Evolutionary conservation across 2,888 invertebrate genomes (phyloP), one percentile per base, ranked within the genome.

Genomic region (Cylloceria caligata): DNA sequence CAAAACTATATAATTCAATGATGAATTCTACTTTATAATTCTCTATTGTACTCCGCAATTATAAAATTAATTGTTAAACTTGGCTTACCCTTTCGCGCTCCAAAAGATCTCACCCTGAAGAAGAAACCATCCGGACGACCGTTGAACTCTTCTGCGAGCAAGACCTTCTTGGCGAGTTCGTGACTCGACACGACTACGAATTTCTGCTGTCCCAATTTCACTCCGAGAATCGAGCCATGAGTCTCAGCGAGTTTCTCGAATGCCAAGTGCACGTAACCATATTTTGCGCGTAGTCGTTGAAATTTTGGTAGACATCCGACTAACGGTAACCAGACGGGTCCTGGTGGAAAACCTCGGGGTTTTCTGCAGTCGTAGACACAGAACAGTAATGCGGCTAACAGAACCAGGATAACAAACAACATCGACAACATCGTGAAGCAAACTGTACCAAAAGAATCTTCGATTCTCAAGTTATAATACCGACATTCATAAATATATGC

Each of bases 81-180:
- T 7, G 19, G 6, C 69, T 90, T 90, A 96, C 96, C 96, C 84
- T 94, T 92, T 91, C 95, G 93, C 90, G 95, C 94, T 16, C 96
- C 96, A 82, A 96, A 95, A 30, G 96, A 94, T 75, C 96, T 93
- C 78, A 96, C 91, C 83, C 94, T 93, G 86, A 96, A 94, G 88
- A 96, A 95, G 89, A 96, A 96, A 34, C 95, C 96, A 85, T 96
- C 94, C 0, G 96, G 96, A 78, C 96, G 93, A 0, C 96, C 96
- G 87, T 96, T 95, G 86, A 96, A 96, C 80, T 95, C 95, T 19
- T 95, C 95, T 9, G 94, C 93, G 0, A 93, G 93, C 55, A 96
- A 93, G 5, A 95, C 94, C 88, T 95, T 94, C 55, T 94, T 94
- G 3, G 96, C 94, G 64, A 95, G 94, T 74, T 95, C 94, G 49